These are phyloP conservation scores for Campopleginae sp. DNA, from an alignment of 2,888 invertebrate species.

Conservation along the genomic window DNA sequence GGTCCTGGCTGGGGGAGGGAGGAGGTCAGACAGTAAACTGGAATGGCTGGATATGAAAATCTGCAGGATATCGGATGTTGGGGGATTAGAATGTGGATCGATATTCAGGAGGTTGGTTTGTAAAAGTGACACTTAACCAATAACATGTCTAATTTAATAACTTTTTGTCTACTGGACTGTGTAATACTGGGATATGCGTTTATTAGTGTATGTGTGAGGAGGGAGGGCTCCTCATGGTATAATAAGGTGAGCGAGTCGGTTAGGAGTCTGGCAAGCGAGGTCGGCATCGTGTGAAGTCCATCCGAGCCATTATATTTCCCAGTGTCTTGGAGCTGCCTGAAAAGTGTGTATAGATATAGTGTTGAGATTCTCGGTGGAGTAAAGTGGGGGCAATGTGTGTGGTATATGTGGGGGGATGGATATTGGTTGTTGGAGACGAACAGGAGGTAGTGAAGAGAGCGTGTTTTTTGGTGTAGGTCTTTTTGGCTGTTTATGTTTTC, in stretches of 20 bases:
- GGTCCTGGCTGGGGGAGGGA: too few relatives aligned
- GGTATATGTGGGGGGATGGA: background rate
- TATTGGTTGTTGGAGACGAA: too few relatives aligned
- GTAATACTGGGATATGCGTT: background rate
- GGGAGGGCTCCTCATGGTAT: constrained; percentile 3
- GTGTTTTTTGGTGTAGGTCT: too few relatives aligned
- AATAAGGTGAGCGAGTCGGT: constrained; percentile 68
- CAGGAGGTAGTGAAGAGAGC: too few relatives aligned
- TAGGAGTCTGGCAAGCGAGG: constrained; percentile 70
- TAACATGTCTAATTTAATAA: constrained; percentile 7
- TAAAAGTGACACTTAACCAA: background rate
- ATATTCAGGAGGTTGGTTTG: too few relatives aligned
- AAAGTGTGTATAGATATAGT: constrained; percentile 74
- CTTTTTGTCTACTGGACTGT: background rate
- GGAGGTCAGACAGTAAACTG: too few relatives aligned
- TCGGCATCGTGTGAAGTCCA: constrained; percentile 84
- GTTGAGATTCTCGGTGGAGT: too few relatives aligned
- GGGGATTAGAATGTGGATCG: too few relatives aligned
- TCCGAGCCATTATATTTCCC: constrained; percentile 82
- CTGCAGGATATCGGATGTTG: too few relatives aligned
- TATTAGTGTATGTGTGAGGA: too few relatives aligned
- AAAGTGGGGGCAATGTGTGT: too few relatives aligned
- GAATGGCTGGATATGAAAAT: too few relatives aligned
- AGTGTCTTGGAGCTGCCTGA: constrained; percentile 78
- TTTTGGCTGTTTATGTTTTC: constrained; percentile 37